Evolutionary conservation across 2,888 invertebrate species (phyloP).

Genomic region (Drosophila macrospina): DNA sequence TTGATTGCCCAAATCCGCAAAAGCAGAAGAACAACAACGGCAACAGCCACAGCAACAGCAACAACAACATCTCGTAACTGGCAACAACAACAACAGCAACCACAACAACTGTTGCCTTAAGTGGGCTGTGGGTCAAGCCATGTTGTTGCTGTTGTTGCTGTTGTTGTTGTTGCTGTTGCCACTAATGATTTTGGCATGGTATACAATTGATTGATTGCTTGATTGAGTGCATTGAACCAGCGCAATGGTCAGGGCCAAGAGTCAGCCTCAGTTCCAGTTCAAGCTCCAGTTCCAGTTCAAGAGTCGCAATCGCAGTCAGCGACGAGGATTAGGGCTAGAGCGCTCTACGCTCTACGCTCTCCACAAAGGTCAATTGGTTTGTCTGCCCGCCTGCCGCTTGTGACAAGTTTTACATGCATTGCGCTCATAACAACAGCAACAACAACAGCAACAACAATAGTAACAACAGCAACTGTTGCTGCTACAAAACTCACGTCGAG

Average conservation of each 20-base stretch:
- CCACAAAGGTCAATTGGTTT: conserved; percentile 74
- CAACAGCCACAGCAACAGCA: conserved; percentile 13
- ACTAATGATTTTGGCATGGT: conserved; percentile 73
- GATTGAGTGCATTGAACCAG: conserved; percentile 77
- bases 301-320: no score
- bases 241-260: conserved; percentile 40
- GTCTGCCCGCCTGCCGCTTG: conserved; percentile 37
- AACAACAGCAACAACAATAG: conserved; percentile 22
- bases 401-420: conserved; percentile 75
- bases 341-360: background rate
- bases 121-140: conserved; percentile 79
- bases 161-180: conserved; percentile 38
- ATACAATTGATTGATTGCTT: conserved; percentile 76
- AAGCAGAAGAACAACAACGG: conserved; percentile 38
- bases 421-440: conserved; percentile 50
- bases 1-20: conserved; percentile 72
- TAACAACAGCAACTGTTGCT: conserved; percentile 26
- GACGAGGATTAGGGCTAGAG: conserved; percentile 5
- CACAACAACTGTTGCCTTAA: conserved; percentile 58
- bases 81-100: conserved; percentile 18
- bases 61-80: conserved; percentile 25
- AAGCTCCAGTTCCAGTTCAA: conserved; percentile 13
- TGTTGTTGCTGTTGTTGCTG: conserved; percentile 58
- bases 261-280: background rate
- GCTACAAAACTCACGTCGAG: conserved; percentile 68